Evolutionary conservation across 2,888 invertebrate genomes (phyloP), one percentile per base, ranked within the genome.

Genomic region (Philhelius pedissequus): DNA sequence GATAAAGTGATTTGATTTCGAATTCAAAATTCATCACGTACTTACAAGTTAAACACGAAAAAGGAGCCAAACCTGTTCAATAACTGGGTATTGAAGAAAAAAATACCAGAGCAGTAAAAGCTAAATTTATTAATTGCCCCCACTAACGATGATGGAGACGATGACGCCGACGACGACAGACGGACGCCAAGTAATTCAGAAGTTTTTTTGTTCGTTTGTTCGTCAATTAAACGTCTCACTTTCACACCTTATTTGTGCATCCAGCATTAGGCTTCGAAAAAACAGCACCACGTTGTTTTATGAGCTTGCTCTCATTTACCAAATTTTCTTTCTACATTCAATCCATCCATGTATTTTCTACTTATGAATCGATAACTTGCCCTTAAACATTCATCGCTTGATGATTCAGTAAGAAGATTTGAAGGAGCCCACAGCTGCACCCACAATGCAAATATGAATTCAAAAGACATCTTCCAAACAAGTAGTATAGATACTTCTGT

Each of bases 1-100:
- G 35, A 50, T 35, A 45, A 35, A 70, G 38, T 43, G 54, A 43
- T 22, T 54, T 64, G 62, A 71, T 68, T 64, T 71, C 54, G 54
- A 76, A 75, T 75, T 75, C 64, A 75, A 80, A 84, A 79, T 62
- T 60, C 84, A 84, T 70, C 83, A 84, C 43, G 71, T 66, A 77
- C 43, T 68, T 66, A 77, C 76, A 48, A 80, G 84, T 84, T 75
- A 45, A 60, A 35, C 15, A 69, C 38, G 48, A 64, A 70, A 70
- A 70, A 71, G 70, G 66, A 79, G 68, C 70, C 54, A 62, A 84
- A 84, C 84, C 80, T 60, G 84, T 84, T 76, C 69, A 79, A 84
- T 75, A 71, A 74, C 69, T 40, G n/a, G 64, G n/a, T n/a, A n/a
- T 20, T 27, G 38, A 15, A 50, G 48, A 73, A 43, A 43, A 64